Evolutionary conservation across 2,888 invertebrate genomes (phyloP), one percentile per base, ranked within the genome.

Genomic region (Unio delphinus): DNA sequence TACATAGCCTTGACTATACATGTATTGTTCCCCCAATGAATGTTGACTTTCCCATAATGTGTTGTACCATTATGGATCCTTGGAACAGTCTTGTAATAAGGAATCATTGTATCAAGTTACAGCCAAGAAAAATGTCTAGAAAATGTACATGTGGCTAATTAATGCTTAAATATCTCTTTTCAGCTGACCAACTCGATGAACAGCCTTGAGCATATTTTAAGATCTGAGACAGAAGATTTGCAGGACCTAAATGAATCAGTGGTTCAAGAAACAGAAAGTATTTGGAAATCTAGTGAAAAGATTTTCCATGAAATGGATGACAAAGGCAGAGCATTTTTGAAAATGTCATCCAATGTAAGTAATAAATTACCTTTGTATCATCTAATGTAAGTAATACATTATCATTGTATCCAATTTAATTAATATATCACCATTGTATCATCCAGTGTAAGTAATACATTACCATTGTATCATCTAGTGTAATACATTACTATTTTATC

Each of bases 231-330:
- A 71, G 92, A 93, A 55, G 91, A 90, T 3, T 89, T 90, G 17
- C 92, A 93, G 64, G 89, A 91, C 68, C 88, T 92, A 23, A 90
- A 92, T 26, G 90, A 90, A 68, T 72, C 82, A n/a, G 87, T 88
- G 62, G 81, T 89, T 64, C 83, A 90, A 55, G 86, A 87, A 73
- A 88, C 91, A 61, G 94, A 94, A 84, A 92, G 93, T 81, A 92
- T 92, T 82, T 95, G 94, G 93, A 91, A 92, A 59, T 91, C 92
- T 45, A 90, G 94, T 74, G 92, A 93, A 75, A 92, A 93, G 58
- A 90, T 93, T 64, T 94, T 93, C 83, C 91, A 92, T 34, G 93
- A 94, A 72, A 92, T 95, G 28, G 93, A 93, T 77, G 82, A 92
- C 92, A 83, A 92, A 92, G 76, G 95, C 94, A 71, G 92, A 93